Evolutionary conservation across 2,113 vertebrate genomes (phyloP).

Genomic region (Columba livia): DNA sequence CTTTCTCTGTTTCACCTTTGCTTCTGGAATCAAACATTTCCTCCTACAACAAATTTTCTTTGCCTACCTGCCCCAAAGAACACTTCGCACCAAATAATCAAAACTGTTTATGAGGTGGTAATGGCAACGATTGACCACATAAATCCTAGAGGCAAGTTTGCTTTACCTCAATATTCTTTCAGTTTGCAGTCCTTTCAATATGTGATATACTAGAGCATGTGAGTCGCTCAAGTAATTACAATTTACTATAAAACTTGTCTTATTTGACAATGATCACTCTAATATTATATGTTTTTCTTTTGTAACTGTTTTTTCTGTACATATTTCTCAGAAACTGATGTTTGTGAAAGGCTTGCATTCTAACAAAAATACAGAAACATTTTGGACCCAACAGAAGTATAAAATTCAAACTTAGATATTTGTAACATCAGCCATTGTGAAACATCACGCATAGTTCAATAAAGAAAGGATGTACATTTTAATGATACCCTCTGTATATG

Average conservation of each 20-base stretch:
- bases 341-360: background rate
- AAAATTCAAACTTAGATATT: background rate
- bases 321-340: background rate
- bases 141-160: background rate
- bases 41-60: background rate
- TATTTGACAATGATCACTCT: background rate
- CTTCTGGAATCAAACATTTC: background rate
- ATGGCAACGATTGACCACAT: fast-evolving
- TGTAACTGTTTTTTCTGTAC: background rate
- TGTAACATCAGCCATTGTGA: background rate
- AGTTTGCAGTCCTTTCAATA: background rate
- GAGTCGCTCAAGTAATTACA: background rate
- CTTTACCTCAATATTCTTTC: background rate
- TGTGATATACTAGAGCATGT: background rate
- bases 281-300: background rate
- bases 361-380: background rate
- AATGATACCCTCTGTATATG: background rate
- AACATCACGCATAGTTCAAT: background rate
- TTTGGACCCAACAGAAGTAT: background rate
- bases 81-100: background rate
- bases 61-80: background rate
- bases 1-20: background rate
- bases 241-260: background rate
- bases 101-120: background rate
- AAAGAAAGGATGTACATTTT: background rate